Evolutionary conservation across 2,888 invertebrate species (phyloP), one percentile per base, ranked within the genome.

Genomic region (Anorthoa munda): DNA sequence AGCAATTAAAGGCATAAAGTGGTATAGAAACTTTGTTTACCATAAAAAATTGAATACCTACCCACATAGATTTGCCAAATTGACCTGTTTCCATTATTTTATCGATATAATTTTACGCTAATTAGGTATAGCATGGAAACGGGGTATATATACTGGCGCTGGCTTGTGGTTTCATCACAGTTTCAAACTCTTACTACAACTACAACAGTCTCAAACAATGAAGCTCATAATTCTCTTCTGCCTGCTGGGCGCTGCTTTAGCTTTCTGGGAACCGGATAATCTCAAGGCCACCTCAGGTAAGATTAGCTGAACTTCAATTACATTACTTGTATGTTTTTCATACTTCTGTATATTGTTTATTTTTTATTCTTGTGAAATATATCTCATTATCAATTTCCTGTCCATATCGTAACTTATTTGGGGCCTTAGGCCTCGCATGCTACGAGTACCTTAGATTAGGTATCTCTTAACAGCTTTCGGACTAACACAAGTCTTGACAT

Each of bases 21-120:
- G 39, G 2, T 39, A 39, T 9, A 39, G 9, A 39, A 39, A 39
- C 7, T 31, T 31, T 7, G 7, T 31, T 31, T 1, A 39, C 39
- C 39, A 39, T 39, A 9, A 39, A 39, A 39, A 2, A 9, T 39
- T 5, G 7, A 39, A 39, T 39, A 39, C 39, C 9, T 39, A 39
- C 39, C 9, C 39, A 39, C 17, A 55, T 46, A 7, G 31, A 48
- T 53, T 46, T 60, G 31, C 31, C 13, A 39, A 74, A 53, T 72
- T 26, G 21, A 73, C 74, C 51, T 23, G 31, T 23, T 72, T 15
- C 46, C 15, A 9, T 39, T 71, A 39, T 15, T 15, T 73, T 18
- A 45, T 53, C 23, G 51, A 13, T 2, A 26, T 18, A 1, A 1
- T 17, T 53, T 39, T n/a, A 5, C 21, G 46, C n/a, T 46, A 15